Evolutionary conservation across 2,797 vertebrate genomes (phyloP).

Genomic region (Cheracebus regulus): DNA sequence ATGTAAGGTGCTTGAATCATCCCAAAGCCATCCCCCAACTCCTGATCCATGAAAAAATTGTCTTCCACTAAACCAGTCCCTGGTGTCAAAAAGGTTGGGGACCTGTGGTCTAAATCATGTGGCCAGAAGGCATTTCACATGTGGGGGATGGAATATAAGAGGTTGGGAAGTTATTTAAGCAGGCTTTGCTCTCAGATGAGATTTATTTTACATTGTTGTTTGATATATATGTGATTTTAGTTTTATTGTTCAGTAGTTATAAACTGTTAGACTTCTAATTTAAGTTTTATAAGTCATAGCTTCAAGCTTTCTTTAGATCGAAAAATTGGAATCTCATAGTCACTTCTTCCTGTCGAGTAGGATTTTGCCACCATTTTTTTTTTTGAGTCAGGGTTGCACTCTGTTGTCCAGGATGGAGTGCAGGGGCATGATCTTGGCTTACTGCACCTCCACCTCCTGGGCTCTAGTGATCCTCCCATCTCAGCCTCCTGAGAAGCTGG

Average conservation of each 20-base stretch:
- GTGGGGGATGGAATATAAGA: neutral
- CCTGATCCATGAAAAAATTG: too few relatives aligned
- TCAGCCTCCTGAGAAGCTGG: too few relatives aligned
- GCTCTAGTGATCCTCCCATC: too few relatives aligned
- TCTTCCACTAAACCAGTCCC: too few relatives aligned
- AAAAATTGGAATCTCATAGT: neutral
- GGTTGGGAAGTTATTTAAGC: neutral
- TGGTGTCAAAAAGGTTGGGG: too few relatives aligned
- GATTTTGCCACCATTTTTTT: neutral
- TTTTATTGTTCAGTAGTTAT: neutral
- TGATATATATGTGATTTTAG: neutral
- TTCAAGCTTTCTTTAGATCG: neutral
- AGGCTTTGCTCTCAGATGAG: neutral
- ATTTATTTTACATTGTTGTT: neutral
- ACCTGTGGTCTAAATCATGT: neutral
- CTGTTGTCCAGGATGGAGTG: too few relatives aligned
- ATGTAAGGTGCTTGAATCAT: too few relatives aligned
- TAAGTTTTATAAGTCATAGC: neutral
- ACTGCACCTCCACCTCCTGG: too few relatives aligned
- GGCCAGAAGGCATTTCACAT: neutral
- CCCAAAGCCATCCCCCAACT: too few relatives aligned
- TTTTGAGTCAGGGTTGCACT: too few relatives aligned
- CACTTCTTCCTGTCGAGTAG: neutral
- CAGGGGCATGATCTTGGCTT: too few relatives aligned
- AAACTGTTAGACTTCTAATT: neutral